These are phyloP conservation scores for Sogatella furcifera DNA, from an alignment of 1,140 invertebrate species.

Conservation along the genomic window DNA sequence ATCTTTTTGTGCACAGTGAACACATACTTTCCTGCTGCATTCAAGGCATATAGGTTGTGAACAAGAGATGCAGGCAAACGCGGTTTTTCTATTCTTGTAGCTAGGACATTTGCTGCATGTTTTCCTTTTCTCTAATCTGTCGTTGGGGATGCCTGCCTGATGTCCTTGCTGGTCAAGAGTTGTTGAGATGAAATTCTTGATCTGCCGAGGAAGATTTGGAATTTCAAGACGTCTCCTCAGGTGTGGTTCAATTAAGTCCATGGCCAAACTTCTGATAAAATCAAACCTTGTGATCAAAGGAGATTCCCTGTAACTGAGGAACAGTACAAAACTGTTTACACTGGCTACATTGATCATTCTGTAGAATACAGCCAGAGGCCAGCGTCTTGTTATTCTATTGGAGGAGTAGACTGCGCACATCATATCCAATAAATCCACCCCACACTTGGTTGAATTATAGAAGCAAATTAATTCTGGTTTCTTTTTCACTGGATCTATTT, in stretches of 20 bases:
- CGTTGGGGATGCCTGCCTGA: neutral
- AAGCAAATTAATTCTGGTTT: slow-evolving; percentile 26
- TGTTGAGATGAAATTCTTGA: neutral
- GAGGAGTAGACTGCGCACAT: slow-evolving; percentile 24
- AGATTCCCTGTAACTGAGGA: slow-evolving; percentile 5
- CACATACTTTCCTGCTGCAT: slow-evolving; percentile 8
- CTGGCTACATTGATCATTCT: slow-evolving; percentile 23
- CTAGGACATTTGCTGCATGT: slow-evolving; percentile 2
- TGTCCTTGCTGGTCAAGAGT: neutral
- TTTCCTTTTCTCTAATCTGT: slow-evolving; percentile 5
- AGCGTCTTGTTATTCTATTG: slow-evolving; percentile 23
- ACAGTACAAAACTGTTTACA: slow-evolving; percentile 17
- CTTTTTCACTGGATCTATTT: slow-evolving; percentile 18
- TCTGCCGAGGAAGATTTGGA: neutral
- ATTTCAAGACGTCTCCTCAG: slow-evolving; percentile 23
- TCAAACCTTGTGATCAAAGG: slow-evolving; percentile 13
- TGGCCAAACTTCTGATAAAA: slow-evolving; percentile 21
- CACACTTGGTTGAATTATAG: slow-evolving; percentile 29
- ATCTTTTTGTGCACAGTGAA: slow-evolving; percentile 6
- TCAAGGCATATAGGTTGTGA: slow-evolving; percentile 5
- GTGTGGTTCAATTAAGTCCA: slow-evolving; percentile 13
- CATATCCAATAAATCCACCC: slow-evolving; percentile 27
- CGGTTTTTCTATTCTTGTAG: slow-evolving; percentile 2
- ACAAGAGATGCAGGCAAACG: neutral
- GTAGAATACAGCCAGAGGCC: slow-evolving; percentile 28